Percentiles rank a stretch among this genome's conserved stretches.
These are phyloP conservation scores for Platichthys flesus DNA, from an alignment of 2,113 vertebrate species.

Conservation along the genomic window DNA sequence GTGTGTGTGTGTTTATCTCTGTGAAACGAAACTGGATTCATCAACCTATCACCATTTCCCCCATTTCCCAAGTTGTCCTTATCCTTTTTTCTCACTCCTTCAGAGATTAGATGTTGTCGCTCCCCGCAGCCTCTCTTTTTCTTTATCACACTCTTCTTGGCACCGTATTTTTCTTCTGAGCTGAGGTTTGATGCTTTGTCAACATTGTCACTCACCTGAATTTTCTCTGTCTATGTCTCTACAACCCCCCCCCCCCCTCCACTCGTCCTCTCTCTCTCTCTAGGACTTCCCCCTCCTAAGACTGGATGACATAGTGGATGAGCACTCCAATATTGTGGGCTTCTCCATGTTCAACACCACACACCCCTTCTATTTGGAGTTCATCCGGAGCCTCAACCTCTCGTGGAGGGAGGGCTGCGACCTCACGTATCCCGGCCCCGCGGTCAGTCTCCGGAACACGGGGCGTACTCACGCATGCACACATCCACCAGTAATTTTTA, in stretches of 20 bases:
- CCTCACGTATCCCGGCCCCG: conserved; percentile 88
- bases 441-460: conserved; percentile 79
- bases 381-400: conserved; percentile 93
- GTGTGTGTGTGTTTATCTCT: conserved; percentile 40
- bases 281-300: conserved; percentile 92
- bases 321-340: conserved; percentile 91
- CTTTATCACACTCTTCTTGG: conserved; percentile 40
- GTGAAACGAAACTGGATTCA: conserved; percentile 47
- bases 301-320: conserved; percentile 90
- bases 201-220: conserved; percentile 52
- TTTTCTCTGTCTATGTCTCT: conserved; percentile 26
- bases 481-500: conserved; percentile 41
- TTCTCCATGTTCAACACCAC: conserved; percentile 96
- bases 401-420: conserved; percentile 95
- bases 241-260: conserved; percentile 7
- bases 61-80: conserved; percentile 28
- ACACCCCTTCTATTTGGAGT: conserved; percentile 93
- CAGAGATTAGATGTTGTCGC: conserved; percentile 62
- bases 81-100: conserved; percentile 37
- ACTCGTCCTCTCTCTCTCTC: conserved; percentile 24
- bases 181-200: conserved; percentile 54
- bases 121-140: conserved; percentile 26
- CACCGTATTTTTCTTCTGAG: conserved; percentile 36
- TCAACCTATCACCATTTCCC: conserved; percentile 36
- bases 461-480: conserved; percentile 9